Base-by-base conservation (phyloP, 2,113 vertebrate species). In the Nothobranchius kuhntae region DNA sequence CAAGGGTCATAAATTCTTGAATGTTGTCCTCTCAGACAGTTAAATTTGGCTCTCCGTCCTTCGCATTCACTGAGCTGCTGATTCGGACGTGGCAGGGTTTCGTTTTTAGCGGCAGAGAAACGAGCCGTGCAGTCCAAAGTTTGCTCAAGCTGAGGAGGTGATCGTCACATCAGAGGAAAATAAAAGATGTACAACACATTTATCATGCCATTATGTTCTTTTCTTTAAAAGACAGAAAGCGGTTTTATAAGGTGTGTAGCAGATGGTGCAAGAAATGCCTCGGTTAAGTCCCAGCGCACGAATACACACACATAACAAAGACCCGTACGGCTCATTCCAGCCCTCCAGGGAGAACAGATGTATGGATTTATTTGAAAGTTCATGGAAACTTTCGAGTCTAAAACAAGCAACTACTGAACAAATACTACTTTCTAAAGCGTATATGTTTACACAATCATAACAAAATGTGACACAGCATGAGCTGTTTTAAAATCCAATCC, bases 1-100 rank as follows among this genome's bases (percentile, higher is more conserved):
- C 84, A 83, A 55, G 86, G 89, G 82, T 86, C 86, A 82, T 88
- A 79, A 89, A 88, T 67, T 81, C 73, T 36, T 61, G 71, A 80
- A 77, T 86, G 84, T 87, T 83, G 84, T 83, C 75, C 80, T 88
- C 80, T 73, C 80, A 81, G 75, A 74, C 73, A 47, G 78, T 87
- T 89, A 84, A 78, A 73, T 85, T 26, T 53, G 77, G 66, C 73
- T 65, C 8, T 7, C 11, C 54, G 85, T 83, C 79, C 78, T 84
- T 89, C 83, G 82, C 67, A 78, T 68, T 73, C 72, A 15, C 59
- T 69, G 68, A 67, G 35, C 71, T 53, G 35, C 71, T 53, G 59
- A 66, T 68, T 26, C 65, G 21, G 38, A 44, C 42, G 26, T 13
- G 44, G 40, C 6, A 2, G 42, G 51, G 14, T 26, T 53, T 58